Evolutionary conservation across 2,888 invertebrate genomes (phyloP), one percentile per base, ranked within the genome.

Genomic region (Pandemis cinnamomeana): DNA sequence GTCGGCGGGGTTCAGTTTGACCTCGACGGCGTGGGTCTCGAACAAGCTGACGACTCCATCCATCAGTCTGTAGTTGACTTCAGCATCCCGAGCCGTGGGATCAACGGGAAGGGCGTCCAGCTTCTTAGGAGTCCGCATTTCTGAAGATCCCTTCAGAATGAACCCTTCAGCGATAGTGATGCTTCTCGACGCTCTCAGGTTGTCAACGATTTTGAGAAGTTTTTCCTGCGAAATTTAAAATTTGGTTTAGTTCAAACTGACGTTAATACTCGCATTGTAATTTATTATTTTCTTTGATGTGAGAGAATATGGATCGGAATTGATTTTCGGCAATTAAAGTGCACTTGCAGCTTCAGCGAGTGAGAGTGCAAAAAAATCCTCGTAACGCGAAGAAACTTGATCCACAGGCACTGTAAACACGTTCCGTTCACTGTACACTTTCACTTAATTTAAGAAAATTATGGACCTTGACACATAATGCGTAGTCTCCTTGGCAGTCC

Each of bases 11-110:
- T 97, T 97, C 82, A 98, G 95, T 89, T 97, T 97, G 82, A 98
- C 96, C 85, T 98, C 97, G 61, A 98, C 92, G 20, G 97, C 96
- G 83, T 97, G 97, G 68, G 96, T 96, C 82, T 96, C 96, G 79
- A 97, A 95, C 87, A 97, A 96, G 81, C 96, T 95, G 78, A 96
- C 96, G 10, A 97, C 95, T 78, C 96, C 96, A 84, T 98, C 97
- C 77, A 97, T 90, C 71, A 98, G 93, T 77, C 97, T 95, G 78
- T 95, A 95, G 85, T 97, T 97, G 75, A 97, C 94, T 83, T 96
- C 96, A 74, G 95, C 95, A 87, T 97, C 97, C 71, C 96, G 95
- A 13, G 96, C 96, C 79, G 96, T 95, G 20, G 95, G 95, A 83
- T 97, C 97, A n/a, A 95, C 95, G 13, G 97, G 97, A 68, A 97